Evolutionary conservation across 2,113 vertebrate genomes (phyloP).

Genomic region (cattle (Bos taurus)): ARS-UCD2.0 NC_037342.1:60113001-60113500

Average conservation of each 20-base stretch:
- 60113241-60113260: not conserved
- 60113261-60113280: not conserved
- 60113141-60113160: not conserved
- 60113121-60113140: fast-evolving
- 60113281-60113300: not conserved
- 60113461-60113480: not conserved
- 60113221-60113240: not conserved
- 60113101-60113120: not conserved
- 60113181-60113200: not conserved
- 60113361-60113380: not conserved
- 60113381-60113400: not conserved
- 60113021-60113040: not conserved
- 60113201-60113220: not conserved
- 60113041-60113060: not conserved
- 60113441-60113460: not conserved
- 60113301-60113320: not conserved
- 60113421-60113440: not conserved
- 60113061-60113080: not conserved
- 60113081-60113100: no score
- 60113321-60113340: not conserved
- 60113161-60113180: not conserved
- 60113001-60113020: not conserved
- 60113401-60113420: not conserved
- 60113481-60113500: not conserved
- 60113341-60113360: not conserved